These are phyloP conservation scores for Bergia sp. DNA, from an alignment of 92 coral and sea anemone genomes.

Conservation along the genomic window DNA sequence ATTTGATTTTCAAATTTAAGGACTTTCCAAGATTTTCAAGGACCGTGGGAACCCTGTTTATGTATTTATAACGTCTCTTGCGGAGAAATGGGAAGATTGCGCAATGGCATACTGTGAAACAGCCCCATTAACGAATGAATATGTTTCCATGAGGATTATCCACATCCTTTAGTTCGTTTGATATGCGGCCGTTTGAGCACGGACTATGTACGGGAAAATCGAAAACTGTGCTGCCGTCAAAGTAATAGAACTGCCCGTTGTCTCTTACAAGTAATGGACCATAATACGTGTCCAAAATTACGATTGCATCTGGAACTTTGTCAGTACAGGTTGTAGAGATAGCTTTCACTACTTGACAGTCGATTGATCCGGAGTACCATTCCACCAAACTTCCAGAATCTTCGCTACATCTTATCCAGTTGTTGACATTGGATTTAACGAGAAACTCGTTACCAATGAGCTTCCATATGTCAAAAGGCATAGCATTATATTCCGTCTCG, in stretches of 20 bases:
- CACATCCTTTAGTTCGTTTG: not conserved
- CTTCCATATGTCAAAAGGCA: not conserved
- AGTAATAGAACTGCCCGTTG: not conserved
- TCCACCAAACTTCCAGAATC: not conserved
- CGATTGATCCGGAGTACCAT: not conserved
- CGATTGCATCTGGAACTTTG: not conserved
- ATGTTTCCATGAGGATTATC: not conserved
- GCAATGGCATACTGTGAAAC: not conserved
- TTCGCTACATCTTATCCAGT: not conserved
- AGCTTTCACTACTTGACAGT: not conserved
- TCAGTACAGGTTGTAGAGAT: not conserved
- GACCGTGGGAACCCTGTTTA: too few species aligned
- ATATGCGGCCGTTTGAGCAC: not conserved
- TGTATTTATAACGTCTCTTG: too few species aligned
- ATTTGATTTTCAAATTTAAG: too few species aligned
- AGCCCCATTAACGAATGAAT: not conserved
- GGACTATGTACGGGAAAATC: slow-evolving; percentile 7
- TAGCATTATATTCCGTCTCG: not conserved
- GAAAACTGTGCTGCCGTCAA: slow-evolving; percentile 2
- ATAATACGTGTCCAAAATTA: not conserved
- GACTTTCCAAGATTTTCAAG: too few species aligned
- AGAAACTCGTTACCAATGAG: not conserved
- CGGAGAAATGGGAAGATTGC: too few species aligned
- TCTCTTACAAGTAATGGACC: not conserved
- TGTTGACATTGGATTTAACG: slow-evolving; percentile 6